Conservation (phyloP, 2,888 invertebrate species). For the Drosophila sordidula region DNA sequence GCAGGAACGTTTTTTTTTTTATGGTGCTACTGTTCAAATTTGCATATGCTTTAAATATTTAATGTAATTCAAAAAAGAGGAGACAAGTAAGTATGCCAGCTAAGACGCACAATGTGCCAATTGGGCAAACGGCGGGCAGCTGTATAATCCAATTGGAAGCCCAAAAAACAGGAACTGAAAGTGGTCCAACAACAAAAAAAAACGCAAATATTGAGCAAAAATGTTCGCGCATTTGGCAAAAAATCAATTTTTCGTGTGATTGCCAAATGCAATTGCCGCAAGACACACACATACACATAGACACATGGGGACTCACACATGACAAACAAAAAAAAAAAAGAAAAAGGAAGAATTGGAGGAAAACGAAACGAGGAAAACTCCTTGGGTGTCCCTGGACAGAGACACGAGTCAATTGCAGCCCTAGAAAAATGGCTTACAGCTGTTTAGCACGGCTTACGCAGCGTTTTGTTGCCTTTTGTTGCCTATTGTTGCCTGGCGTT, state of each 20-base stretch:
- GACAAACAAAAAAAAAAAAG: conserved; percentile 22
- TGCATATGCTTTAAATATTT: conserved; percentile 81
- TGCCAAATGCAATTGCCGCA: conserved; percentile 65
- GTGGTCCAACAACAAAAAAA: conserved; percentile 23
- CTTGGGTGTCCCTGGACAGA: conserved; percentile 37
- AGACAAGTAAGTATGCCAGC: conserved; percentile 53
- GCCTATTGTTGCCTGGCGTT: conserved; percentile 13
- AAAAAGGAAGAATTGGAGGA: conserved; percentile 5
- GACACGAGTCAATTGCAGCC: conserved; percentile 25
- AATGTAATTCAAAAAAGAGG: conserved; percentile 77
- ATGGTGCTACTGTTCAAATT: conserved; percentile 76
- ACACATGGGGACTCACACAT: conserved; percentile 18
- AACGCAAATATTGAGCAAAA: conserved; percentile 36
- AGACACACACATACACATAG: conserved; percentile 20
- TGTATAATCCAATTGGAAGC: conserved; percentile 58
- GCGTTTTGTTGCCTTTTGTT: conserved; percentile 26
- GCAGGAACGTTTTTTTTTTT: conserved; percentile 63
- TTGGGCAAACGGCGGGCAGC: conserved; percentile 52
- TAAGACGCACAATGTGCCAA: conserved; percentile 60
- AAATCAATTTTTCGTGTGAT: conserved; percentile 75
- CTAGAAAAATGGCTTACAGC: conserved; percentile 24
- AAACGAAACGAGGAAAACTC: conserved; percentile 25
- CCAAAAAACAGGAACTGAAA: conserved; percentile 40
- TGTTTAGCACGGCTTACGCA: conserved; percentile 48
- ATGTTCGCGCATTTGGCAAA: conserved; percentile 72